Evolutionary conservation across 2,888 invertebrate genomes (phyloP), one percentile per base, ranked within the genome.

Genomic region (Idaea aversata): DNA sequence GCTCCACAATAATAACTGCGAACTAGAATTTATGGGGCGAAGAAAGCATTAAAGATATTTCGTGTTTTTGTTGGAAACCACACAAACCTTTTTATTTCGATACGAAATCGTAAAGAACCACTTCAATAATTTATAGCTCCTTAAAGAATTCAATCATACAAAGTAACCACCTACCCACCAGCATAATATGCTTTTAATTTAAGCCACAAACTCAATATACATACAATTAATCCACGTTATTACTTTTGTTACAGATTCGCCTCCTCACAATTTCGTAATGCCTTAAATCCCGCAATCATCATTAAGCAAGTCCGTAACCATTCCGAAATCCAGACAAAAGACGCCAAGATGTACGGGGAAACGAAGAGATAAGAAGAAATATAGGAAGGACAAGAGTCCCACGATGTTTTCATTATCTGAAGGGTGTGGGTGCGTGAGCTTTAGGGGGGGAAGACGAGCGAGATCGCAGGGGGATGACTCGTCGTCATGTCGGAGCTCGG

Each of bases 371-470:
- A 92, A 89, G 72, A 90, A 87, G 68, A 86, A 84, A 71, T 88
- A 86, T 71, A 85, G 79, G 74, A 88, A 90, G 85, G 89, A 90
- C 86, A 90, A 87, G 69, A 89, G 90, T 85, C 86, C 90, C 79
- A 89, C 85, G 16, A 93, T 93, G 93, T 93, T 93, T 67, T 93
- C 93, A 47, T 75, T 93, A 70, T 82, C 93, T 70, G 90, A 93
- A 77, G 88, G 94, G 67, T 89, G 93, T 75, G 90, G 93, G 68
- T 90, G 94, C 80, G 88, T 93, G 70, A 88, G 88, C 71, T 88
- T 91, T 75, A 83, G 93, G 61, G 86, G 90, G 15, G 83, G 88
- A 57, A 76, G 90, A 63, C 80, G 93, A 65, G 80, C 89, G 64
- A 83, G 90, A 59, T 87, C 91, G 57, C 80, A 90, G 65, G 90